Base-by-base conservation (phyloP, 2,888 invertebrate species). In the Cryptophagus acutangulus region DNA sequence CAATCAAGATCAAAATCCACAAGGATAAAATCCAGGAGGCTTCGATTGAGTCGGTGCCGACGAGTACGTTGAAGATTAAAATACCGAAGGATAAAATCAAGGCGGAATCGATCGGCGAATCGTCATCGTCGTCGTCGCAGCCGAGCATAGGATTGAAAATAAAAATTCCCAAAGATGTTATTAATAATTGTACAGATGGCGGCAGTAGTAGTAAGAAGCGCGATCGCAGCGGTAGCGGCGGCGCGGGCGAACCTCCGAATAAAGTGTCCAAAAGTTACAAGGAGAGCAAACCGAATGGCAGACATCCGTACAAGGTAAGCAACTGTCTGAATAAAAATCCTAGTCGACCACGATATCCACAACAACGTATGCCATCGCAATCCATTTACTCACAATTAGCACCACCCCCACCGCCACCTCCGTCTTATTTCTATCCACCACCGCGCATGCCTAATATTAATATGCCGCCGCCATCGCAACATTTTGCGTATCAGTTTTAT, bases 121-220 rank as follows among this genome's bases (percentile, higher is more conserved):
- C 50, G 20, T 40, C 48, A 5, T 41, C 8, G 40, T 8, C 9
- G 13, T 15, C 3, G 9, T 15, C n/a, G 9, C 13, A 9, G 25
- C 17, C 34, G 17, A 36, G 45, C 17, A 54, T 56, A 33, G 76
- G 78, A 1, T 67, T 87, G 28, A 87, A 86, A 67, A 84, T 88
- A 54, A 88, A 87, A 71, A 87, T 89, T 50, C 79, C 86, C 16
- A 86, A 86, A 59, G 85, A 86, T 48, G 76, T 79, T 41, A 73
- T 84, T 33, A 80, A 55, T 55, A 55, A 59, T 51, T 62, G 55
- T 41, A 38, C 31, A 12, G 12, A 6, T 26, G 15, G 13, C 36
- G 41, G 36, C 40, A 51, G 40, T 52, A 39, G 40, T 57, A 45
- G 28, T 43, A 63, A 62, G 25, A 71, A 71, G 41, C 65, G 71